Evolutionary conservation across 2,888 invertebrate genomes (phyloP).

Genomic region (Erebia palarica): DNA sequence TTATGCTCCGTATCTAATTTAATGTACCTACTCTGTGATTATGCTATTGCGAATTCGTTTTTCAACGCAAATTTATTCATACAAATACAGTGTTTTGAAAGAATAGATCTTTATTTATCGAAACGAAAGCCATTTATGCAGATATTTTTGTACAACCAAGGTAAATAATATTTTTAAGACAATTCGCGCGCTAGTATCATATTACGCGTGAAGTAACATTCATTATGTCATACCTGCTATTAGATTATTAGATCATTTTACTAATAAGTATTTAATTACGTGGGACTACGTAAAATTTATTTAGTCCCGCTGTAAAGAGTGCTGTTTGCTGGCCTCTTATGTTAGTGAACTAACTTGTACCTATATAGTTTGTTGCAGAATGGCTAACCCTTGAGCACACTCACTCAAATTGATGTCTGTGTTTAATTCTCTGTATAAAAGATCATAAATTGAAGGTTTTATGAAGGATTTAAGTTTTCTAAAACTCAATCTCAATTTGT

Average conservation of each 20-base stretch:
- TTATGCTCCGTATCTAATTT: no score
- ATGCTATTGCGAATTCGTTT: not conserved
- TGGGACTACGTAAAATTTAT: not conserved
- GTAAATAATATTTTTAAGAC: constrained; percentile 19
- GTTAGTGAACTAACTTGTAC: not conserved
- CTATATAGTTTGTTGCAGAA: no score
- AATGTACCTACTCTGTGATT: no score
- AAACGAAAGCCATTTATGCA: not conserved
- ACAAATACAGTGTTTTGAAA: constrained; percentile 20
- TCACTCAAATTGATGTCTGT: not conserved
- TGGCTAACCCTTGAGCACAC: not conserved
- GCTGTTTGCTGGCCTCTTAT: not conserved
- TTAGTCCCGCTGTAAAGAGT: not conserved
- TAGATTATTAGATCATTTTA: constrained; percentile 54
- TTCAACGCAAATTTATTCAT: constrained; percentile 4
- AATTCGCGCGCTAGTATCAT: constrained; percentile 56
- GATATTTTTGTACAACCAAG: not conserved
- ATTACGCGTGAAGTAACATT: constrained; percentile 73
- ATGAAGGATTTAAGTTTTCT: no score
- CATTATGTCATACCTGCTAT: constrained; percentile 79
- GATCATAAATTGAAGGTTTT: no score
- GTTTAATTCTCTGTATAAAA: no score
- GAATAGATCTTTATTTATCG: not conserved
- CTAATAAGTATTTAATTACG: not conserved
- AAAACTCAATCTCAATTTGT: no score